Conservation (phyloP, 2,888 invertebrate genomes). For the Perizoma flavofasciatum region DNA sequence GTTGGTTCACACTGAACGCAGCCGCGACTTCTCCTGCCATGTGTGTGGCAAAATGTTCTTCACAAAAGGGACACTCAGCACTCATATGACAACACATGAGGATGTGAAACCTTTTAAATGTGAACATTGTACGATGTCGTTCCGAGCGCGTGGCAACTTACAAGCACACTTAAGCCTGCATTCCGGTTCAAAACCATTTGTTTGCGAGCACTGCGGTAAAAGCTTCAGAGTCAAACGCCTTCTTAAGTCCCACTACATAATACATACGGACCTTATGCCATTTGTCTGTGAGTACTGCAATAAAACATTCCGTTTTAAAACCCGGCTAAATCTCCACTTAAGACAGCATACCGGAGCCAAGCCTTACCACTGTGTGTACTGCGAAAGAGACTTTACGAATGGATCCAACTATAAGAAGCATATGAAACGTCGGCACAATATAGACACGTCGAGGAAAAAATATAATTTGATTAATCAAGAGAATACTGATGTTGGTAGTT, state of each 20-base stretch:
- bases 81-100: slow-evolving; percentile 73
- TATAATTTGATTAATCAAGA: slow-evolving; percentile 48
- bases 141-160: slow-evolving; percentile 72
- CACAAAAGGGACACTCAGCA: slow-evolving; percentile 72
- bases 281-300: slow-evolving; percentile 71
- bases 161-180: slow-evolving; percentile 72
- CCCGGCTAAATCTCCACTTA: slow-evolving; percentile 70
- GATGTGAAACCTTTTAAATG: slow-evolving; percentile 73
- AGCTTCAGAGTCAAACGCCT: slow-evolving; percentile 74
- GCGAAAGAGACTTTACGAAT: slow-evolving; percentile 75
- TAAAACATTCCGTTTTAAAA: slow-evolving; percentile 76
- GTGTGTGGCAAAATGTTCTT: slow-evolving; percentile 79
- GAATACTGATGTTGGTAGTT: slow-evolving; percentile 31
- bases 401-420: slow-evolving; percentile 78
- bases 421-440: slow-evolving; percentile 74
- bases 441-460: slow-evolving; percentile 68
- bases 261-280: slow-evolving; percentile 76
- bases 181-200: slow-evolving; percentile 71
- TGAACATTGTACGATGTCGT: slow-evolving; percentile 71
- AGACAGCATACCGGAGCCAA: slow-evolving; percentile 78
- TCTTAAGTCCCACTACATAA: slow-evolving; percentile 76
- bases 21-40: slow-evolving; percentile 72
- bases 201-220: slow-evolving; percentile 77
- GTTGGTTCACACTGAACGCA: slow-evolving; percentile 72
- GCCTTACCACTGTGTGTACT: slow-evolving; percentile 71